A percentile compares a stretch with the other conserved stretches of the same genome.
phyloP scores from a whole-genome alignment of 2,888 invertebrate genomes.

The Pomacea canaliculata region DNA sequence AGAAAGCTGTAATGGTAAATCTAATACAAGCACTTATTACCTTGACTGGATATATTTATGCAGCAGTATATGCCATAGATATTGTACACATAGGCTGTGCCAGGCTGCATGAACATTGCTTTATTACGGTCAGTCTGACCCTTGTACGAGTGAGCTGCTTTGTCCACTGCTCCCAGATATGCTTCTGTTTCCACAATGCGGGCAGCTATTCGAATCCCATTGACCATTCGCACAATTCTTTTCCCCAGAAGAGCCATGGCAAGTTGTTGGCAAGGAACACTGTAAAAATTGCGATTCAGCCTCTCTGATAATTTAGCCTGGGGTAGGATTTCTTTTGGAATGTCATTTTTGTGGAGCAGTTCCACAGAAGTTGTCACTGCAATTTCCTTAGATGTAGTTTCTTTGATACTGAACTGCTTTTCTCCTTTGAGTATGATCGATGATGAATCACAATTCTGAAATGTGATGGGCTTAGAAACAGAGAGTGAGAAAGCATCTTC shows the following conservation, averaged over 20 bases:
- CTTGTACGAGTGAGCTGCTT: constrained; percentile 77
- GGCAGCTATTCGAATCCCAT: constrained; percentile 74
- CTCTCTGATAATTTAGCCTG: constrained; percentile 10
- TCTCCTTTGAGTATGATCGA: no score
- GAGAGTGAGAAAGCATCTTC: no score
- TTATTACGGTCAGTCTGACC: constrained; percentile 76
- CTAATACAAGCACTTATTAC: constrained; percentile 58
- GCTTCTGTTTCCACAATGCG: constrained; percentile 82
- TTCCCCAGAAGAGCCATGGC: constrained; percentile 77
- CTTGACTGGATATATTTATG: constrained; percentile 80
- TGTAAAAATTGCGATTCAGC: constrained; percentile 50
- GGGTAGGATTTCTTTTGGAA: no score
- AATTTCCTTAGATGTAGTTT: no score
- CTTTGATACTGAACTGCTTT: no score
- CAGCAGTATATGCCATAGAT: constrained; percentile 83
- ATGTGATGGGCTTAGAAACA: no score
- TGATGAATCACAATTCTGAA: no score
- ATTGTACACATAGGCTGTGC: constrained; percentile 80
- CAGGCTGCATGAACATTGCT: constrained; percentile 81
- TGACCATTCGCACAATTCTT: constrained; percentile 73
- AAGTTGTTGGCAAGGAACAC: constrained; percentile 67
- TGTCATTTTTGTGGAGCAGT: no score
- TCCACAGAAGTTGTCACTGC: no score
- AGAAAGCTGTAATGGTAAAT: no score
- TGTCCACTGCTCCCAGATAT: constrained; percentile 78